Base-by-base conservation (phyloP, 2,888 invertebrate species). In the Psylliodes chrysocephalus region DNA sequence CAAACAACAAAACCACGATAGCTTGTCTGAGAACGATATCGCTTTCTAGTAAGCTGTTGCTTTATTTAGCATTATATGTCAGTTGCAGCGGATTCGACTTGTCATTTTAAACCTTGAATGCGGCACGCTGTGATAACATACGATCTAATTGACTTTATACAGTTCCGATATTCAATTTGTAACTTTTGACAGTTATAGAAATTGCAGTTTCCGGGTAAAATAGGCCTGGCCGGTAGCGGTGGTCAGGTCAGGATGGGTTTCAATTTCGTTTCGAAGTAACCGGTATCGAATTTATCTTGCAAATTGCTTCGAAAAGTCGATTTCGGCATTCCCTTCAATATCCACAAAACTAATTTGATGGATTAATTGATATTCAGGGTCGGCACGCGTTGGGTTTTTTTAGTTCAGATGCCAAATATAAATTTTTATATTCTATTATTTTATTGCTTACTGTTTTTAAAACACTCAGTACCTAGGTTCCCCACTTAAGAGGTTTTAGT, bases 101-200 rank as follows among this genome's bases (percentile, higher is more conserved):
- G 55, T 61, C 64, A 55, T 54, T 64, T 53, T 56, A 52, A 33
- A 63, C 60, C 59, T 64, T 60, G 63, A 63, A 61, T 61, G 55
- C 54, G 63, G 57, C 63, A 57, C 56, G 60, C 60, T 59, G 61
- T 52, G 65, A 65, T 65, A 63, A 63, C 63, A 59, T 65, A 63
- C 63, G 63, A 60, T 63, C 65, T 68, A 68, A 68, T 68, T 68
- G 68, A 68, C 65, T 68, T 67, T 62, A 60, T 64, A 62, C 51
- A 42, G 59, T 59, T 67, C 49, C 44, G 60, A 56, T 65, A 65
- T 65, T 60, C 65, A 59, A 63, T 68, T 65, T 59, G 57, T 54
- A 63, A 68, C 63, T 68, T 68, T 59, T 63, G 68, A 65, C 65
- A 68, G 68, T 68, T 68, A 65, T 63, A 65, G 63, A 65, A 65